Percentiles rank a stretch among this genome's conserved stretches.
Evolutionary conservation across 1,140 invertebrate species (phyloP).

Genomic region (Cydia strobilella): DNA sequence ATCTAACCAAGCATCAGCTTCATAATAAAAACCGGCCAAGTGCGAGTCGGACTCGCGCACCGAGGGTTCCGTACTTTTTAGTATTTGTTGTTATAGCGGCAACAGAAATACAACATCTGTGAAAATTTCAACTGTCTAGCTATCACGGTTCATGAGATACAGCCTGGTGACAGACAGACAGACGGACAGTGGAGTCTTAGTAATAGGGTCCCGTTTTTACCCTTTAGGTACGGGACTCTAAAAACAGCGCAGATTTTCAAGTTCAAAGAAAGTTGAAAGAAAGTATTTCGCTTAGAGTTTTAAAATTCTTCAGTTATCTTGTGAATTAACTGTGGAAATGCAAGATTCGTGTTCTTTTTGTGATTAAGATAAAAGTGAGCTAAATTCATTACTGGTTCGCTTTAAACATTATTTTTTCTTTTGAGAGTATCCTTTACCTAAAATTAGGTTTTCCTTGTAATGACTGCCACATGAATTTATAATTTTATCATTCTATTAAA

Average conservation of each 20-base stretch:
- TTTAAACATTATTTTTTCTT: background rate
- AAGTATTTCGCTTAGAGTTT: slow-evolving; percentile 12
- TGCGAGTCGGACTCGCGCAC: too few relatives aligned
- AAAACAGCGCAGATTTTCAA: background rate
- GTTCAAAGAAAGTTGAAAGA: background rate
- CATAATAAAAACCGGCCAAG: too few relatives aligned
- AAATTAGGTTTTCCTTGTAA: background rate
- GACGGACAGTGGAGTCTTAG: too few relatives aligned
- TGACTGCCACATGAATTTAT: background rate
- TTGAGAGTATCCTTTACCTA: background rate
- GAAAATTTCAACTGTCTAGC: too few relatives aligned
- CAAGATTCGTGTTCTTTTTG: background rate
- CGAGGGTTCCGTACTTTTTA: too few relatives aligned
- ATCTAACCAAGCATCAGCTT: background rate
- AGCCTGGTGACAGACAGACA: too few relatives aligned
- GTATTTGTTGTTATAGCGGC: too few relatives aligned
- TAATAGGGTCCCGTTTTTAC: too few relatives aligned
- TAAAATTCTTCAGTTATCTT: background rate
- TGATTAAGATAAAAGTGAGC: background rate
- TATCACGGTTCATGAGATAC: too few relatives aligned
- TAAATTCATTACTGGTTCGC: background rate
- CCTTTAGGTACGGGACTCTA: too few relatives aligned
- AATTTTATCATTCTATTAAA: background rate
- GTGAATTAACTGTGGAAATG: slow-evolving; percentile 9
- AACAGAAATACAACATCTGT: too few relatives aligned